Evolutionary conservation across 1,140 invertebrate genomes (phyloP), one percentile per base, ranked within the genome.

Genomic region (Agrilus planipennis): DNA sequence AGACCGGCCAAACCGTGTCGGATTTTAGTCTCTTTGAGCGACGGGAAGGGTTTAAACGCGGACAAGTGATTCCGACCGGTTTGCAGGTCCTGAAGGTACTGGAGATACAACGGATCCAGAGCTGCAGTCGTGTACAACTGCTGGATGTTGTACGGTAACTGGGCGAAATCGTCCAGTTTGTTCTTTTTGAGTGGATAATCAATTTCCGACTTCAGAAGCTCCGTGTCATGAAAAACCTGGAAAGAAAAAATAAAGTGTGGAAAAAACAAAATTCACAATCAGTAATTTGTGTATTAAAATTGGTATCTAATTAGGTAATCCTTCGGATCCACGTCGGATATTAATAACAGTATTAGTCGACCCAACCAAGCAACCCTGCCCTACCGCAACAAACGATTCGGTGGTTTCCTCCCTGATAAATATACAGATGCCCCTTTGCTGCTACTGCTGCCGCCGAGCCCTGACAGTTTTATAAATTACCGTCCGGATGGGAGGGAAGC

Each of bases 161-260:
- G 21, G 19, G 34, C 4, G 16, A 41, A 45, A n/a, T 53, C 51
- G 14, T 47, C 41, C 7, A 60, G 31, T 45, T 57, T 60, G 29
- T 58, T 50, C 42, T 59, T 60, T 44, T 60, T 60, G 9, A 53
- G 39, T 16, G 58, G 55, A 10, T 57, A 41, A 15, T 60, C 56
- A 30, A 38, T 12, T 21, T 58, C 56, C 27, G 29, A 4, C 37
- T 56, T 57, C 20, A 57, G 45, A 7, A 55, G 32, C 20, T 55
- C 53, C 11, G 49, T 42, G 9, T 52, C 46, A 6, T 34, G 35
- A 3, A 54, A 41, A 15, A 60, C 51, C 54, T 60, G 49, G 34
- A 59, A 59, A 40, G 31, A 46, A 46, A 34, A 40, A 32, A 23
- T 16, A n/a, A n/a, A n/a, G n/a, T n/a, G n/a, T n/a, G n/a, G n/a